Conservation (phyloP, 37 sponge, comb jelly and placozoan genomes). For the Hexactinellida sp. region DNA sequence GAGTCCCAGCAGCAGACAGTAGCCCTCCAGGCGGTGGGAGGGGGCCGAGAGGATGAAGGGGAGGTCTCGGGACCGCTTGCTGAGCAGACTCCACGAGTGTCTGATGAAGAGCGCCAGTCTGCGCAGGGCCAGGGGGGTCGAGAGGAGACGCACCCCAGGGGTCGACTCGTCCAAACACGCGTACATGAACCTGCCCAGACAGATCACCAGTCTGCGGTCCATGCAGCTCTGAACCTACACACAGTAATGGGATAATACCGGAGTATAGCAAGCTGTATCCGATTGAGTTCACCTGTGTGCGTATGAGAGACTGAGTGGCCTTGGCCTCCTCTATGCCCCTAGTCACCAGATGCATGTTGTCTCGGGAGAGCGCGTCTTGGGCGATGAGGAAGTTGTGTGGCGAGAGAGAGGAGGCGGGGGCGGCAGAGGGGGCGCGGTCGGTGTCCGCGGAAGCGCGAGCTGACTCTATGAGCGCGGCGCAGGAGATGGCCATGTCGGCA, state of each 20-base stretch:
- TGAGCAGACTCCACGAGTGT: background rate
- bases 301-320: background rate
- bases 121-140: background rate
- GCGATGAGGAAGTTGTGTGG: background rate
- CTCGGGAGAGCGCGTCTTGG: background rate
- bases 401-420: background rate
- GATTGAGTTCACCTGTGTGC: background rate
- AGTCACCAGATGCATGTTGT: background rate
- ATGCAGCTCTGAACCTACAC: background rate
- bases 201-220: background rate
- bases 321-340: background rate
- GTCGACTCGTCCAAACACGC: background rate
- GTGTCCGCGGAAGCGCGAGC: background rate
- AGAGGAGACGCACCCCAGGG: background rate
- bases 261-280: background rate
- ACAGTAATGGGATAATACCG: background rate
- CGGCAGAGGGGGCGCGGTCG: background rate
- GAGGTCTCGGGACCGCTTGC: background rate
- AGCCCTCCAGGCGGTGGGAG: background rate
- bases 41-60: background rate
- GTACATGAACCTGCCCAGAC: background rate
- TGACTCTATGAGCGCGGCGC: background rate
- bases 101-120: constrained; percentile 10
- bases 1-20: background rate
- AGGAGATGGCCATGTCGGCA: background rate